Conservation (phyloP, 2,797 vertebrate species). For the Malurus splendens region DNA sequence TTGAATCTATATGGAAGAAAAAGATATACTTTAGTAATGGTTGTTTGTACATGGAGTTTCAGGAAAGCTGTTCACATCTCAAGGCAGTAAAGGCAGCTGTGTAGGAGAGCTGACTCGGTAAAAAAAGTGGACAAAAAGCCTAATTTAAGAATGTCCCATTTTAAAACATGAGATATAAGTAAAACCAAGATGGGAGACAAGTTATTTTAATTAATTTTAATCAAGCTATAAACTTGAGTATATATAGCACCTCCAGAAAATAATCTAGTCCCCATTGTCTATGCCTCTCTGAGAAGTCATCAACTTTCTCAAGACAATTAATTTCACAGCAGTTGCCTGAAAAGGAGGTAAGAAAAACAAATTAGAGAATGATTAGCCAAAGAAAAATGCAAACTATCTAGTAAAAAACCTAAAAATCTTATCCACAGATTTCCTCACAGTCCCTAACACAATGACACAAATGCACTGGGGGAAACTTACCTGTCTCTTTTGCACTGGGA, state of each 20-base stretch:
- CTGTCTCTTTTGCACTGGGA: background rate
- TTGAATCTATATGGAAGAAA: background rate
- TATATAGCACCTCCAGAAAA: constrained; percentile 64
- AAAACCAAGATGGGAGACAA: background rate
- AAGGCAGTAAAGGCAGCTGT: background rate
- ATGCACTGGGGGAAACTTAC: background rate
- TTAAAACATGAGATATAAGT: background rate
- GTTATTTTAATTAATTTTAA: constrained; percentile 1
- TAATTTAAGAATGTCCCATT: background rate
- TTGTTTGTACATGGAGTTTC: background rate
- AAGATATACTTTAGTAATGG: background rate
- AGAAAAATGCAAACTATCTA: background rate
- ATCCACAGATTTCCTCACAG: background rate
- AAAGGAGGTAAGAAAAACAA: background rate
- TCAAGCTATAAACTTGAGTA: constrained; percentile 51
- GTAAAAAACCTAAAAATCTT: background rate
- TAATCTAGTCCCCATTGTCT: constrained; percentile 68
- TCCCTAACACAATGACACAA: background rate
- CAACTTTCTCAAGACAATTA: constrained; percentile 49
- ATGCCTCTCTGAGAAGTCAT: constrained; percentile 53
- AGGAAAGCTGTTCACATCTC: background rate
- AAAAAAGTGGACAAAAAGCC: background rate
- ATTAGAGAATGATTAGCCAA: background rate
- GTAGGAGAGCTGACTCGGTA: background rate
- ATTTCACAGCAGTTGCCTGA: constrained; percentile 64